Evolutionary conservation across 2,888 invertebrate species (phyloP).

Genomic region (Linyphia triangularis): DNA sequence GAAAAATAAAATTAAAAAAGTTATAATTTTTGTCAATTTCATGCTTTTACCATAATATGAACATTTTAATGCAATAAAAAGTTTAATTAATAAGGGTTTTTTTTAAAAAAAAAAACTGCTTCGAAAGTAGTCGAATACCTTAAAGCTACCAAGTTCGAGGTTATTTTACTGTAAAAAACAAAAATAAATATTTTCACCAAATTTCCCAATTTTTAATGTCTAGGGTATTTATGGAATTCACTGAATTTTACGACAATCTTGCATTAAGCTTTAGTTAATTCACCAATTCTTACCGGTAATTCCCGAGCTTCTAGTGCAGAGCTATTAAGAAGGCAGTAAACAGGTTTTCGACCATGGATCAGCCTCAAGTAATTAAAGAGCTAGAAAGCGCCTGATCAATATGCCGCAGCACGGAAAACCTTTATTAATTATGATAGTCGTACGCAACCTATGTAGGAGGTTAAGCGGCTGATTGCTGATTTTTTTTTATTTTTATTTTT

Average conservation of each 20-base stretch:
- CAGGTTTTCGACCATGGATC: neutral
- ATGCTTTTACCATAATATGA: no score
- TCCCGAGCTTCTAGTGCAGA: neutral
- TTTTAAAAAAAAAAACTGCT: no score
- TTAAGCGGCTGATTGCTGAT: constrained; percentile 37
- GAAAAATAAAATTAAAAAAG: no score
- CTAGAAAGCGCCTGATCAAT: constrained; percentile 36
- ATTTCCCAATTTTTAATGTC: no score
- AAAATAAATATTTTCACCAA: no score
- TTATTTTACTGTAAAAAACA: no score
- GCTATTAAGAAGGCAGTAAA: neutral
- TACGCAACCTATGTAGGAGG: constrained; percentile 20
- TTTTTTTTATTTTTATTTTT: constrained; percentile 6
- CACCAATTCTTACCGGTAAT: neutral
- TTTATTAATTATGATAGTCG: constrained; percentile 66
- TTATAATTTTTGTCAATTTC: no score
- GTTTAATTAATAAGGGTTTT: no score
- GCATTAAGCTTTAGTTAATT: neutral
- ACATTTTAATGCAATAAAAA: no score
- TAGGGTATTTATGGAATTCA: no score
- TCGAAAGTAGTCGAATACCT: no score
- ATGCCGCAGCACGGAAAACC: constrained; percentile 59
- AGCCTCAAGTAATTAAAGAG: neutral
- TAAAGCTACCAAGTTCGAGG: no score
- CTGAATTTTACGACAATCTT: neutral